Conservation (phyloP, 2,888 invertebrate genomes). For the Perizoma flavofasciatum region DNA sequence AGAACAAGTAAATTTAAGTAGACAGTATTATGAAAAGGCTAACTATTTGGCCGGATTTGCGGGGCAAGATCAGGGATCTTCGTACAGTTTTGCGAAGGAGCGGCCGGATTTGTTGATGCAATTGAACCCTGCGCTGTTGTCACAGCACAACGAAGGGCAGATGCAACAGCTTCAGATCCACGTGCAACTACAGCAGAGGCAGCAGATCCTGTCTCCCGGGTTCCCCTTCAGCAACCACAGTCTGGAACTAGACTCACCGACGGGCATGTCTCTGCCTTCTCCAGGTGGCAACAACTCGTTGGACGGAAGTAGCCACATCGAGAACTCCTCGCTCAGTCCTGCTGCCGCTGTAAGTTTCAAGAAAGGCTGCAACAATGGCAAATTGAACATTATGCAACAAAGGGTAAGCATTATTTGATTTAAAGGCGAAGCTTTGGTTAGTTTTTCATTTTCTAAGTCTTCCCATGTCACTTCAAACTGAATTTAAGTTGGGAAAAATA, state of each 20-base stretch:
- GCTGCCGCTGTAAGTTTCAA: slow-evolving; percentile 88
- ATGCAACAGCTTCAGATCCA: slow-evolving; percentile 88
- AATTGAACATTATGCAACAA: slow-evolving; percentile 89
- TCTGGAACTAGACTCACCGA: slow-evolving; percentile 89
- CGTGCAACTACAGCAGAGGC: slow-evolving; percentile 88
- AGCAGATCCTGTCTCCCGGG: slow-evolving; percentile 84
- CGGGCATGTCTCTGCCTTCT: slow-evolving; percentile 91
- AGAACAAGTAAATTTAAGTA: slow-evolving; percentile 88
- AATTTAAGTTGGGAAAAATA: slow-evolving; percentile 23
- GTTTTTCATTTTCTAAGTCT: slow-evolving; percentile 67
- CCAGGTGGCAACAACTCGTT: slow-evolving; percentile 90
- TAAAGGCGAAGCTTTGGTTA: slow-evolving; percentile 82
- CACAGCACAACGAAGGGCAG: slow-evolving; percentile 82
- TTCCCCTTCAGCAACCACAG: slow-evolving; percentile 87
- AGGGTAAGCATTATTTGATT: slow-evolving; percentile 91
- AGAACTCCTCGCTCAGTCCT: slow-evolving; percentile 85
- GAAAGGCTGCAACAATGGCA: slow-evolving; percentile 85
- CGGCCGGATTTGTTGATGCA: slow-evolving; percentile 85
- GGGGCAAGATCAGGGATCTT: slow-evolving; percentile 79
- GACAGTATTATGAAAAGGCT: slow-evolving; percentile 81
- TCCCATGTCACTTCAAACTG: slow-evolving; percentile 32
- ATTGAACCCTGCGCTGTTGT: slow-evolving; percentile 79
- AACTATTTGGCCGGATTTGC: slow-evolving; percentile 72
- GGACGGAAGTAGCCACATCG: slow-evolving; percentile 85
- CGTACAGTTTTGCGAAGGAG: slow-evolving; percentile 85